Evolutionary conservation across 1,140 invertebrate genomes (phyloP).

Genomic region (Lepidurus apus): DNA sequence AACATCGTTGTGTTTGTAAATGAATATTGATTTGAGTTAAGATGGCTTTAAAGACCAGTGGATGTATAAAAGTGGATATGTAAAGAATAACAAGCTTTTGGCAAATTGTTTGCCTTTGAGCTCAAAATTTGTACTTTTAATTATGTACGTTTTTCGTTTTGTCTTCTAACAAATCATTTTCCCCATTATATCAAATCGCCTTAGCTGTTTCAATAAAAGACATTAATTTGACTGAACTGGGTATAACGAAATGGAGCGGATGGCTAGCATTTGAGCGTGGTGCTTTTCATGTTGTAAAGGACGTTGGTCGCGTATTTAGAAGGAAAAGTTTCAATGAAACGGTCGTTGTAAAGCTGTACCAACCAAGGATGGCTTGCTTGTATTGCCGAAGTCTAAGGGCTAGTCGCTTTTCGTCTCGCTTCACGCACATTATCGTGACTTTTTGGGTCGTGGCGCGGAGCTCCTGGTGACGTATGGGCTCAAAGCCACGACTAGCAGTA

Average conservation of each 20-base stretch:
- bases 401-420: slow-evolving; percentile 1
- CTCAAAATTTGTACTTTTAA: too few species aligned
- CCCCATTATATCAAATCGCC: too few species aligned
- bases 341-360: slow-evolving; percentile 13
- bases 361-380: slow-evolving; percentile 8
- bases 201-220: too few species aligned
- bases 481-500: not conserved
- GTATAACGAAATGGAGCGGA: not conserved
- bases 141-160: too few species aligned
- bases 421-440: not conserved
- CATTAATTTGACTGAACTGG: not conserved
- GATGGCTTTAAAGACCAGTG: too few species aligned
- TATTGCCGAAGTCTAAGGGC: not conserved
- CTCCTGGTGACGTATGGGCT: slow-evolving; percentile 13
- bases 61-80: too few species aligned
- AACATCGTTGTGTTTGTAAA: too few species aligned
- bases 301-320: not conserved
- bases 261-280: not conserved
- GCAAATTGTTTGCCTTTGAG: too few species aligned
- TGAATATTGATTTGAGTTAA: too few species aligned
- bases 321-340: slow-evolving; percentile 22
- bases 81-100: too few species aligned
- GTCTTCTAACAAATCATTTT: too few species aligned
- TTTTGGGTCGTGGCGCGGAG: not conserved
- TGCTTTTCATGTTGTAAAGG: not conserved